These are phyloP conservation scores for Euura lappo DNA, from an alignment of 1,140 invertebrate species.

Conservation along the genomic window DNA sequence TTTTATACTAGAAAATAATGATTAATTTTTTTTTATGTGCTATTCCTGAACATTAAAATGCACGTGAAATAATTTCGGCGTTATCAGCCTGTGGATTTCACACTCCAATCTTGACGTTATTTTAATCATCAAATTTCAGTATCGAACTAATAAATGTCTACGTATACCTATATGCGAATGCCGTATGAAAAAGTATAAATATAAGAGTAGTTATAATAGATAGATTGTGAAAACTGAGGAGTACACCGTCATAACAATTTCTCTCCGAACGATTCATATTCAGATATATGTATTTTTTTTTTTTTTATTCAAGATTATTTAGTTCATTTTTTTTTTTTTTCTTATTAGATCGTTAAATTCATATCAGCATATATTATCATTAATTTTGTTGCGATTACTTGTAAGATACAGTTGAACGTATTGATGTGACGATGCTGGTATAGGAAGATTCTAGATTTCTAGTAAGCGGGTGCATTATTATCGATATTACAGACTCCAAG, in stretches of 20 bases:
- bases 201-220: neutral
- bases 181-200: too few species aligned
- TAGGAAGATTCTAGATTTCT: too few species aligned
- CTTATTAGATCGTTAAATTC: neutral
- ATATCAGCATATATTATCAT: neutral
- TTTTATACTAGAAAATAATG: too few species aligned
- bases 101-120: neutral
- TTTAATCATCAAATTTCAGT: neutral
- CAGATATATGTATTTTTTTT: neutral
- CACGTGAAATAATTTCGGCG: neutral
- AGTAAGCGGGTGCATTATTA: too few species aligned
- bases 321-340: neutral
- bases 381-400: neutral
- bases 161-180: neutral
- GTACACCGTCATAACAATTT: conserved; percentile 1
- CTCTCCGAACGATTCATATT: neutral
- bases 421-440: too few species aligned
- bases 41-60: neutral
- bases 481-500: too few species aligned
- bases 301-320: neutral
- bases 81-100: neutral
- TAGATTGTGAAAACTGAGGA: conserved; percentile 5
- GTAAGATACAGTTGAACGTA: too few species aligned
- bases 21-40: neutral
- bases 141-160: neutral